Evolutionary conservation across 2,888 invertebrate genomes (phyloP).

Genomic region (Protonemura montana): DNA sequence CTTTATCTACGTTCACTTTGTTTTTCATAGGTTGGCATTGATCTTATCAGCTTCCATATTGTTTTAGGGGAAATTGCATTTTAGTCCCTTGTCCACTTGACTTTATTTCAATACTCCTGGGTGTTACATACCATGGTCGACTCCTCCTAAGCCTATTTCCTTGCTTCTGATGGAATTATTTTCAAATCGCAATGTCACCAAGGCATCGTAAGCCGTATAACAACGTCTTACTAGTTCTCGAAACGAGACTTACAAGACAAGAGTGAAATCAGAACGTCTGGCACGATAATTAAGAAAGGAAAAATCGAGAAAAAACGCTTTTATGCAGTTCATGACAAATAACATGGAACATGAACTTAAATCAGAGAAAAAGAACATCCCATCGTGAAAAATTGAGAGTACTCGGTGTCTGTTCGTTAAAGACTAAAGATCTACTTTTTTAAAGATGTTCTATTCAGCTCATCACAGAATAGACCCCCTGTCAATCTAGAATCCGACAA

Average conservation of each 20-base stretch:
- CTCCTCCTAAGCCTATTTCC: neutral
- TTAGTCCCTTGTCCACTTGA: conserved; percentile 26
- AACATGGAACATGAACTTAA: neutral
- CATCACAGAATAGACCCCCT: too few species aligned
- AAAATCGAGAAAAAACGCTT: too few species aligned
- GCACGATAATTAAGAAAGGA: neutral
- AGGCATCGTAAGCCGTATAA: neutral
- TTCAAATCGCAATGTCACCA: neutral
- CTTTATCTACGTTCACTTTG: too few species aligned
- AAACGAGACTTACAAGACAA: neutral
- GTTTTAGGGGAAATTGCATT: conserved; percentile 33
- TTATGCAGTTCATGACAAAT: neutral
- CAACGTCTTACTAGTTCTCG: neutral
- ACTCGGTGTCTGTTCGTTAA: too few species aligned
- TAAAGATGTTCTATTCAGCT: too few species aligned
- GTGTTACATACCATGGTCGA: neutral
- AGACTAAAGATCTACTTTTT: too few species aligned
- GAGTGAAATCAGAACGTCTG: neutral
- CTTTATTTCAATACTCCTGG: conserved; percentile 30
- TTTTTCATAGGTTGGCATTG: conserved; percentile 8
- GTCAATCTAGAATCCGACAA: too few species aligned
- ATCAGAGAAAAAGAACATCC: neutral
- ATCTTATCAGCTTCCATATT: conserved; percentile 31
- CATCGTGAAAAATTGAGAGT: too few species aligned
- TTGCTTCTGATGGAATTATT: neutral